Evolutionary conservation across 2,797 vertebrate species (phyloP), one percentile per base, ranked within the genome.

Genomic region (Sebastolobus altivelis): DNA sequence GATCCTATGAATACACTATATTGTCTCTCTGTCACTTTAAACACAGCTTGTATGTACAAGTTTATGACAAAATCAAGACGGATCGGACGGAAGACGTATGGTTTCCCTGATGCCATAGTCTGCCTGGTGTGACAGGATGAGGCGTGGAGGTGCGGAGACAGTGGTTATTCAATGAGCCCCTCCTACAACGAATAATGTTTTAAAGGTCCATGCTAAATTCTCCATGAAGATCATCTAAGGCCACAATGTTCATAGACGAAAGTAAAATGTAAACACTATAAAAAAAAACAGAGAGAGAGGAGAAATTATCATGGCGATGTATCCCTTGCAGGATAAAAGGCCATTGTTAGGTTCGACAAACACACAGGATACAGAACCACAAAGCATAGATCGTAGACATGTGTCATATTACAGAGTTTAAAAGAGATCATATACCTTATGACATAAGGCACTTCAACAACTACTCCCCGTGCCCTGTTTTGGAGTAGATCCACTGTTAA

Each of bases 381-480:
- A 58, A 58, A 77, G 68, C 59, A 82, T 25, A 73, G 55, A 55
- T 65, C 2, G 9, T 65, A 38, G 62, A 65, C 12, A 22, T 18
- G 56, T 55, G 56, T 78, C 52, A 27, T 65, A 16, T 65, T 43
- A 77, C 38, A 65, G n/a, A 63, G 69, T 31, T 77, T 33, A 69
- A 62, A 81, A 80, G 29, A 49, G 62, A 72, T 13, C 22, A 73
- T 85, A 37, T 92, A 95, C 95, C 92, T 89, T 85, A 88, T 85
- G 84, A 89, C 73, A 85, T 87, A 96, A 96, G 96, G 95, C 96
- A 96, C 95, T 93, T 96, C 88, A 96, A 88, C 90, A 92, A 90
- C 89, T 93, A 89, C 88, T 88, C 65, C 88, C 80, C 29, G 89
- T 83, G 89, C 85, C 90, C 72, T 89, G 92, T 78, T 92, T 93